Evolutionary conservation across 2,888 invertebrate genomes (phyloP).

Genomic region (Campaea margaritaria): DNA sequence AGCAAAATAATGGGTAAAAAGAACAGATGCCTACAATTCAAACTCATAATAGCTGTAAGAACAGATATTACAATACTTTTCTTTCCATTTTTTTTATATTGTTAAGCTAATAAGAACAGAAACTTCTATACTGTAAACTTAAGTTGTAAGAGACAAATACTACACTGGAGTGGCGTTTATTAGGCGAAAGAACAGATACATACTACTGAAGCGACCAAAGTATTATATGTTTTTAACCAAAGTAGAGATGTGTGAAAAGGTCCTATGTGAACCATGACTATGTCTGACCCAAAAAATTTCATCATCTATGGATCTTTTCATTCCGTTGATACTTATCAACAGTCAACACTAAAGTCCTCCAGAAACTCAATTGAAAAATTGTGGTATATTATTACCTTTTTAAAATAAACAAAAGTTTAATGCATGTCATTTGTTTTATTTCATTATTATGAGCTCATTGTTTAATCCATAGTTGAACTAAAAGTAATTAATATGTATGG

Average conservation of each 20-base stretch:
- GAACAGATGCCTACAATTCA: slow-evolving; percentile 50
- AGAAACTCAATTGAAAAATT: background rate
- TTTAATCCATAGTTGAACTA: no score
- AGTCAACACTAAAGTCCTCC: no score
- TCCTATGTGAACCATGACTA: no score
- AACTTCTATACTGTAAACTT: slow-evolving; percentile 43
- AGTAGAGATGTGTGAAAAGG: background rate
- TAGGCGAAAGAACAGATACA: slow-evolving; percentile 56
- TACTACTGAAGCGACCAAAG: slow-evolving; percentile 1
- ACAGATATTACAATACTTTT: slow-evolving; percentile 52
- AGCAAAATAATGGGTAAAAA: slow-evolving; percentile 69
- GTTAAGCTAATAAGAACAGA: slow-evolving; percentile 69
- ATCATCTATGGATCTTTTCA: no score
- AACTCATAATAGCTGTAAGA: slow-evolving; percentile 53
- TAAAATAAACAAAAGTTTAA: slow-evolving; percentile 17
- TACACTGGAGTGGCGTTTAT: slow-evolving; percentile 54
- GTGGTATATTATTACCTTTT: slow-evolving; percentile 3
- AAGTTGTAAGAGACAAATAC: slow-evolving; percentile 59
- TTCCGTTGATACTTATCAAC: no score
- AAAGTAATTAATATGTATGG: no score
- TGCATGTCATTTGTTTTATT: slow-evolving; percentile 48
- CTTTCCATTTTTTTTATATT: slow-evolving; percentile 28
- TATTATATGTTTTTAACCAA: background rate
- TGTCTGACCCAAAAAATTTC: no score
- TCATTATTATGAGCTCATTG: slow-evolving; percentile 7